phyloP scores from a whole-genome alignment of 2,888 invertebrate genomes.

The Gymnocheta viridis region DNA sequence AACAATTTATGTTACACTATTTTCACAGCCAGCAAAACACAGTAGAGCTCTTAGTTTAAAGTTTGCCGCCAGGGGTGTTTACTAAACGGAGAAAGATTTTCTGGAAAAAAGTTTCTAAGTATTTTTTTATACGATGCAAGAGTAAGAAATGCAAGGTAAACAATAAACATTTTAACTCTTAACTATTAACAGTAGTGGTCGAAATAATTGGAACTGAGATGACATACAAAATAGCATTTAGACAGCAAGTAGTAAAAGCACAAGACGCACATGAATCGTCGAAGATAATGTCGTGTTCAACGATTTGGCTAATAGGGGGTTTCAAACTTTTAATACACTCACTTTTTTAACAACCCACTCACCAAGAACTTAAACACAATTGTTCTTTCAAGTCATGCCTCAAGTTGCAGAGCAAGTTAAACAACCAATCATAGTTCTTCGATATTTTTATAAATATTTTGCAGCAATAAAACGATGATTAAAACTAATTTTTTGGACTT shows the following conservation, averaged over 20 bases:
- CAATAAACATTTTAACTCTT: conserved; percentile 16
- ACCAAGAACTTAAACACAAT: too few relatives aligned
- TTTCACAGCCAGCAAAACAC: conserved; percentile 28
- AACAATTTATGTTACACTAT: conserved; percentile 56
- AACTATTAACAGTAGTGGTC: not conserved
- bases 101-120: conserved; percentile 37
- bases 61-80: conserved; percentile 64
- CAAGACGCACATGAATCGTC: too few relatives aligned
- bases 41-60: conserved; percentile 12
- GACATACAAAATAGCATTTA: not conserved
- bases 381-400: too few relatives aligned
- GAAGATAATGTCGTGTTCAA: too few relatives aligned
- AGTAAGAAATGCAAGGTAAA: conserved; percentile 36
- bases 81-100: conserved; percentile 61
- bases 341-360: too few relatives aligned
- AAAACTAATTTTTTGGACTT: too few relatives aligned
- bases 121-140: not conserved
- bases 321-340: too few relatives aligned
- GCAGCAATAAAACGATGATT: too few relatives aligned
- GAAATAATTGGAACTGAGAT: not conserved
- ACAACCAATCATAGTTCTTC: too few relatives aligned
- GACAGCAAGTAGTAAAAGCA: not conserved
- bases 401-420: too few relatives aligned
- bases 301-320: too few relatives aligned
- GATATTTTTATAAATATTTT: too few relatives aligned